Evolutionary conservation across 2,888 invertebrate genomes (phyloP), one percentile per base, ranked within the genome.

Genomic region (Cephus runcator): DNA sequence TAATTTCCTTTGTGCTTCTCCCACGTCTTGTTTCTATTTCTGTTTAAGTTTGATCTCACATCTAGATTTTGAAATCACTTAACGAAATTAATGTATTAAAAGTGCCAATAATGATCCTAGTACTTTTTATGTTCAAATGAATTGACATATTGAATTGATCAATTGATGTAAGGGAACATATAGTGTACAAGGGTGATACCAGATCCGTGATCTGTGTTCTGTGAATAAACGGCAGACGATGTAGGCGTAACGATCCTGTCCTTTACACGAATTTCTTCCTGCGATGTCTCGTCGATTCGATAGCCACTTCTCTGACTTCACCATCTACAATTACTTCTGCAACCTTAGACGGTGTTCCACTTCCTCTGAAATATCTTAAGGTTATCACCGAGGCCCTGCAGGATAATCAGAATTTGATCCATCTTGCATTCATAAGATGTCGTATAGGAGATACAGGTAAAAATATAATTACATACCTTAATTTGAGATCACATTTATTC

Each of bases 191-290:
- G 56, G 56, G 56, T 56, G 56, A 56, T 56, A 56, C 56, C 56
- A 56, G 56, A 56, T 56, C 56, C 56, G 2, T 56, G 23, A 56
- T 56, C 56, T 56, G 56, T 56, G 15, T 56, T 56, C 56, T 71
- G 31, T 71, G 71, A 71, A 31, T 34, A 74, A 74, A 74, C 34
- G 30, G 34, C 23, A 40, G 75, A 75, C 75, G 75, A 33, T 34
- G 40, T 69, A 31, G 75, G 23, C 33, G 69, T 31, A 75, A 23
- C 33, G 69, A 74, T 36, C 85, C 87, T 33, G 75, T 85, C 33
- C 68, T 87, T 11, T 86, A 84, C 75, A 87, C 87, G 33, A 86
- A 85, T 80, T 84, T 81, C 78, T 75, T 87, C 74, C 78, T 87
- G 73, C 84, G 83, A 69, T 86, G 84, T 34, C 79, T 87, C 68